Conservation (phyloP, 1,140 invertebrate genomes). For the Tetramorium alpestre region DNA sequence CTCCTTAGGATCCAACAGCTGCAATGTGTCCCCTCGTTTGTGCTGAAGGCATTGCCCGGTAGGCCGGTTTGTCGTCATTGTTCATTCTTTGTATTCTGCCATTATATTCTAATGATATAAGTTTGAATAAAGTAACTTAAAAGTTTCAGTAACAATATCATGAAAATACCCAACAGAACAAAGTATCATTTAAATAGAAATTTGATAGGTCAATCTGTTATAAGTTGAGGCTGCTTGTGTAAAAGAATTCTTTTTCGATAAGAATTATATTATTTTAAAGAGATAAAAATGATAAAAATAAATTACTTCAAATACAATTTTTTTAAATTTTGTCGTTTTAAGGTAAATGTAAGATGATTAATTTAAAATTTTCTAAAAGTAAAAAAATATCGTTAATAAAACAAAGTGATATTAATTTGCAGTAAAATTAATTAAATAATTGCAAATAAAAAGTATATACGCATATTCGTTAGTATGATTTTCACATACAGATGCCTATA, state of each 20-base stretch:
- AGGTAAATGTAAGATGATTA: not conserved
- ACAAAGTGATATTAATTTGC: not conserved
- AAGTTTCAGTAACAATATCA: not conserved
- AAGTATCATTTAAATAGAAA: constrained; percentile 6
- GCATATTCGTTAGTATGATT: not conserved
- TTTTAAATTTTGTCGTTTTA: not conserved
- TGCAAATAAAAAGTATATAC: not conserved
- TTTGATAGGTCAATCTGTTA: not conserved
- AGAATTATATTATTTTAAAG: not conserved
- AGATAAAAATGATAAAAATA: not conserved
- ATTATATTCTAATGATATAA: constrained; percentile 29
- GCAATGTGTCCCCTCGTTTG: constrained; percentile 44
- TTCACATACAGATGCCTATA: not conserved
- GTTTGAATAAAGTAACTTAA: constrained; percentile 6
- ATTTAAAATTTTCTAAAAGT: not conserved
- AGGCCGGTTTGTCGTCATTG: constrained; percentile 35
- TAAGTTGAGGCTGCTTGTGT: not conserved
- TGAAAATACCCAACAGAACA: not conserved
- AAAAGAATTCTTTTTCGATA: not conserved
- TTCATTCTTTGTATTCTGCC: constrained; percentile 31
- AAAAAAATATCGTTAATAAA: not conserved
- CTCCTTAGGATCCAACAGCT: constrained; percentile 57
- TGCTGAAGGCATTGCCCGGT: constrained; percentile 41
- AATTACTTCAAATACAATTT: not conserved
- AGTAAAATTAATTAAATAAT: constrained; percentile 1